Evolutionary conservation across 2,888 invertebrate genomes (phyloP), one percentile per base, ranked within the genome.

Genomic region (Aspidapion aeneum): DNA sequence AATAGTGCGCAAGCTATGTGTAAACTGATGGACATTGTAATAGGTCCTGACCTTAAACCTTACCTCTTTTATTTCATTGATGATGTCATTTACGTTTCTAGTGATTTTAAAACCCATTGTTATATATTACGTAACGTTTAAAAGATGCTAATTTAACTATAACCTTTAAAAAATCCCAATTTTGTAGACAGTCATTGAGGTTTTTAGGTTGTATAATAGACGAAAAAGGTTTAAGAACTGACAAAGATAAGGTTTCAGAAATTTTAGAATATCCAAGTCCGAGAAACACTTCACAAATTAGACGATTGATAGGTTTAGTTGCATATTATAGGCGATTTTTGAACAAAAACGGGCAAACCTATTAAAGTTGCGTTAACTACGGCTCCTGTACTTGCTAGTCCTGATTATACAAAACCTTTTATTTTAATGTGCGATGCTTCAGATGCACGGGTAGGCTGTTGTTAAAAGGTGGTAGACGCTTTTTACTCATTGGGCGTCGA

Each of bases 31-130:
- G 64, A 68, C 55, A 61, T 20, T 0, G 54, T 52, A 1, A 50
- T 60, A 1, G 57, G 57, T 17, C 60, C 66, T 48, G 58, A 58
- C 16, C 58, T 68, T 9, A 57, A 66, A 21, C 68, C 68, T 12
- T 66, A 60, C 52, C 55, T 62, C 50, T 67, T 67, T 52, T 49
- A 52, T 49, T 67, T 65, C 22, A 18, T 67, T 20, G 68, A 69
- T 56, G 68, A 69, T 21, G 63, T 68, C 12, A 35, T 3, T 35
- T 35, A 12, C 12, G 35, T 35, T 7, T 7, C 35, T 35, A 35
- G 35, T 35, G 35, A 35, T 12, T 35, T 35, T 35, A 35, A 35
- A 35, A 35, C 35, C 35, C 12, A 35, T 35, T 35, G 35, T 35
- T 3, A 35, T 3, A 12, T 35, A 12, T 35, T 35, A 7, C 12